These are phyloP conservation scores for Todiramphus saurophagus DNA, from an alignment of 2,113 vertebrate species.

Conservation along the genomic window DNA sequence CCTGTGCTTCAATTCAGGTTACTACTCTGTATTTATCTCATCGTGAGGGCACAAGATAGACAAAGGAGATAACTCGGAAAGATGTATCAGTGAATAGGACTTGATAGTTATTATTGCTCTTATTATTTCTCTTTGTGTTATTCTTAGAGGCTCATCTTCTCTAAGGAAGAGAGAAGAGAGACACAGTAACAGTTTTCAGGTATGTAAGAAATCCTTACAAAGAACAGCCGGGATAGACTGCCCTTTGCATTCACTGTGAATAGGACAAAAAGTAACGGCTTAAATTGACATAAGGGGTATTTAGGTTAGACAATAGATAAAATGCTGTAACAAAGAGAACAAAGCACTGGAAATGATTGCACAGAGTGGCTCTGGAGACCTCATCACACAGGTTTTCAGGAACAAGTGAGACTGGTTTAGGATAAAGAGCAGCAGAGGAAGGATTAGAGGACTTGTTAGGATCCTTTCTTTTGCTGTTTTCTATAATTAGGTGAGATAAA, in stretches of 20 bases:
- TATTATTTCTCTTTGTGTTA: neutral
- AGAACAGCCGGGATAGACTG: neutral
- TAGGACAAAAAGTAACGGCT: neutral
- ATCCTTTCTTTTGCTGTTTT: neutral
- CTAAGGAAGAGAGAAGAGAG: neutral
- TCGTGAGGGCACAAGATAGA: neutral
- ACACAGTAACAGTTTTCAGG: neutral
- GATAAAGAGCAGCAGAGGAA: neutral
- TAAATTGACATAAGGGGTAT: neutral
- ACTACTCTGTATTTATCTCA: accelerated
- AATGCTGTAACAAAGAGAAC: neutral
- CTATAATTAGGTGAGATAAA: neutral
- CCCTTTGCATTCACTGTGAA: neutral
- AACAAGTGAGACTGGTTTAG: neutral
- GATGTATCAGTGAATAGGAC: neutral
- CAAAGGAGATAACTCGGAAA: neutral
- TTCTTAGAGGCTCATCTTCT: neutral
- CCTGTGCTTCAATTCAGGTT: accelerated
- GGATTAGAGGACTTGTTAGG: neutral
- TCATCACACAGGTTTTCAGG: neutral
- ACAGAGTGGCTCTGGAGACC: neutral
- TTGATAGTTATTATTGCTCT: neutral
- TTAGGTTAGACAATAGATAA: neutral
- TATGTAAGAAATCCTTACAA: neutral
- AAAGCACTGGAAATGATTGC: neutral